Conservation (phyloP, 2,888 invertebrate genomes). For the Volucella inflata region DNA sequence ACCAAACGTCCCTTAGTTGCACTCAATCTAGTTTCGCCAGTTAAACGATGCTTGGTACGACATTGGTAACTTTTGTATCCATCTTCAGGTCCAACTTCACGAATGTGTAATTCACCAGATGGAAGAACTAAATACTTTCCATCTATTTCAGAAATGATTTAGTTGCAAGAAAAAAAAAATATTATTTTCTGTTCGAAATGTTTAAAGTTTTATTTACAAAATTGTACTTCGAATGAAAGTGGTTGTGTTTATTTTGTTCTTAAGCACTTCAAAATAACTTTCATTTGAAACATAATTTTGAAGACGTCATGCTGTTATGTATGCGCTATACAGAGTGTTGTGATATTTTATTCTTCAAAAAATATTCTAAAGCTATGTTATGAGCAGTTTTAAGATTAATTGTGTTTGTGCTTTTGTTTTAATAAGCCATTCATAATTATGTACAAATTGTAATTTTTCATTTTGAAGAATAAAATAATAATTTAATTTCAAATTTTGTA, state of each 20-base stretch:
- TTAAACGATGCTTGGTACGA: constrained; percentile 95
- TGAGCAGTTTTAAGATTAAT: background rate
- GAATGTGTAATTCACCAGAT: constrained; percentile 97
- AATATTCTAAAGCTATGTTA: background rate
- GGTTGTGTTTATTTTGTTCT: background rate
- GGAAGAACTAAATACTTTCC: constrained; percentile 97
- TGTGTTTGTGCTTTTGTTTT: background rate
- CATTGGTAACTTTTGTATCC: constrained; percentile 97
- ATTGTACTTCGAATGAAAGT: constrained; percentile 62
- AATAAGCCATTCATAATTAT: background rate
- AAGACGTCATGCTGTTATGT: constrained; percentile 68
- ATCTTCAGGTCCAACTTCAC: constrained; percentile 97
- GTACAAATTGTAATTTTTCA: background rate
- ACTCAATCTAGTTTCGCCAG: constrained; percentile 95
- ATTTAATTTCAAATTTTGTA: constrained; percentile 36
- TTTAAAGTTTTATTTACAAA: constrained; percentile 17
- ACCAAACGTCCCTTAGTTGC: constrained; percentile 97
- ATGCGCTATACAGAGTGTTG: constrained; percentile 48
- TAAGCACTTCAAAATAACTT: constrained; percentile 19
- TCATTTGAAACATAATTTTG: constrained; percentile 54
- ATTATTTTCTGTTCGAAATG: constrained; percentile 37
- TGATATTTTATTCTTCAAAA: constrained; percentile 71
- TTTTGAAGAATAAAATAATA: constrained; percentile 61
- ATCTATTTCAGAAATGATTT: constrained; percentile 85
- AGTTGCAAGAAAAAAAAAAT: constrained; percentile 15